Evolutionary conservation across 2,888 invertebrate species (phyloP), one percentile per base, ranked within the genome.

Genomic region (Elmis aenea): DNA sequence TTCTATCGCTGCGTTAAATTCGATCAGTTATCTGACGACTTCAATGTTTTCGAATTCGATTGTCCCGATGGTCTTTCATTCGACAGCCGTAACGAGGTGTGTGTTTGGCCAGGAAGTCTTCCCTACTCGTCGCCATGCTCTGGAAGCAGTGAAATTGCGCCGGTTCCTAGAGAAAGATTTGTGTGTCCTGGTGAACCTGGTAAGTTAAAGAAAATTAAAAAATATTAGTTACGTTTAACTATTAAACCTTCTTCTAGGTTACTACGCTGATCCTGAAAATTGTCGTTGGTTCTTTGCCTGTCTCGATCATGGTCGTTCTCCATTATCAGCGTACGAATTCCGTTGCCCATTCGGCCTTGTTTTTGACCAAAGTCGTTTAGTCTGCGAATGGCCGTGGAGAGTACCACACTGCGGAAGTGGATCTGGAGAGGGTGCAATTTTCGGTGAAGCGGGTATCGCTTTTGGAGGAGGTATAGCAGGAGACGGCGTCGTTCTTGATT

Each of bases 281-380:
- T 86, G 86, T 49, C 76, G 85, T 37, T 86, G 85, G 84, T 87
- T 87, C 75, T 86, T 85, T 65, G 85, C 86, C 13, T 87, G 87
- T 57, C 68, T 83, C 37, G 83, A 85, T 62, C 79, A 83, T 58
- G 81, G 82, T 52, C 74, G 72, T 54, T 68, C 75, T 1, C 70
- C 73, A 1, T 60, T 77, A 43, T 76, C 79, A 1, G 83, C 85
- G 1, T 87, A 85, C 66, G 86, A 87, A 69, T 87, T 87, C 69
- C 77, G 84, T 29, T 87, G 86, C 57, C 87, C 87, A 0, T 86
- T 81, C 61, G 85, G 85, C 0, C 71, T 87, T 10, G 84, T 83
- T 3, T 87, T 85, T 62, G 85, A 87, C 55, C 81, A 84, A 29
- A 71, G 69, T 1, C 72, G 74, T 13, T 70, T 84, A 2, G 70